phyloP scores from a whole-genome alignment of 2,888 invertebrate genomes.

The Seira ritae region DNA sequence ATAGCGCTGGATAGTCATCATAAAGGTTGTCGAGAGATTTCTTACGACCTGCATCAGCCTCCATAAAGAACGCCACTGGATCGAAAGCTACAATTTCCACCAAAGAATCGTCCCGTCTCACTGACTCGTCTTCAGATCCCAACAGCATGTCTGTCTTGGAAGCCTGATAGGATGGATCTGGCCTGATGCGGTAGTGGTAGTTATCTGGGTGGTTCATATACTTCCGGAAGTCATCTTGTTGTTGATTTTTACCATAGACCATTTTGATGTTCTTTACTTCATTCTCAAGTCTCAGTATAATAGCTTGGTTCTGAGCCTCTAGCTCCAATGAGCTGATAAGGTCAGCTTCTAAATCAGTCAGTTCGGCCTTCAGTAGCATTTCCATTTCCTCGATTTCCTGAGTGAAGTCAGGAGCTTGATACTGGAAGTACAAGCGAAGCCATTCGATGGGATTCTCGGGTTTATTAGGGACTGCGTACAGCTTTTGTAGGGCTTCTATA shows the following conservation, averaged over 20 bases:
- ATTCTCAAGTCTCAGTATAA: slow-evolving; percentile 29
- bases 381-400: slow-evolving; percentile 32
- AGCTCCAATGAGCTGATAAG: slow-evolving; percentile 21
- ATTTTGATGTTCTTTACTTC: slow-evolving; percentile 33
- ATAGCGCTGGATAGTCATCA: slow-evolving; percentile 38
- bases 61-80: neutral
- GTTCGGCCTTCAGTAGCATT: slow-evolving; percentile 25
- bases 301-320: slow-evolving; percentile 32
- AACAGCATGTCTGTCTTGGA: slow-evolving; percentile 46
- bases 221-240: slow-evolving; percentile 39
- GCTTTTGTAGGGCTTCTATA: slow-evolving; percentile 43
- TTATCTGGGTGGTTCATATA: slow-evolving; percentile 48
- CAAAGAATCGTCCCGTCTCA: neutral
- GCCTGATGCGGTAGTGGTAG: slow-evolving; percentile 46
- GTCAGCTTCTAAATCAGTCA: slow-evolving; percentile 21
- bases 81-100: neutral
- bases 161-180: slow-evolving; percentile 46
- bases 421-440: slow-evolving; percentile 53
- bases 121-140: neutral
- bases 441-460: slow-evolving; percentile 64
- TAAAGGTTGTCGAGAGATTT: slow-evolving; percentile 5
- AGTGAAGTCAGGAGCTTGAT: slow-evolving; percentile 37
- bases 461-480: slow-evolving; percentile 49
- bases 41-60: neutral
- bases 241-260: neutral